Evolutionary conservation across 2,797 vertebrate species (phyloP), one percentile per base, ranked within the genome.

Genomic region (Catamblyrhynchus diadema): DNA sequence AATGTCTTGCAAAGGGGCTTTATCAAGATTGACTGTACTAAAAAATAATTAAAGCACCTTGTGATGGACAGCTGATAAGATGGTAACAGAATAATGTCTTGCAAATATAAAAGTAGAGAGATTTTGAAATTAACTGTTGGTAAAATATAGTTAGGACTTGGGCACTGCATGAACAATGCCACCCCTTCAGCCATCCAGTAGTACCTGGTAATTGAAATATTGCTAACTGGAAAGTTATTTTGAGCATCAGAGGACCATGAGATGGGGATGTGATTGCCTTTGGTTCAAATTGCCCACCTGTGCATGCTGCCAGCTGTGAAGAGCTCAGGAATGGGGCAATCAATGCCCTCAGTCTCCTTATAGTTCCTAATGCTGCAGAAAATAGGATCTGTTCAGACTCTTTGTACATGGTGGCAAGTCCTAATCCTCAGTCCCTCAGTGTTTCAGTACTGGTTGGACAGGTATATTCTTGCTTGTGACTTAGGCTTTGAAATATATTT

Each of bases 381-480:
- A 85, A 51, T 1, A 12, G 41, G 14, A 41, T 84, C 44, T 41
- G 7, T 44, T 47, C 60, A 16, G 33, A 28, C 27, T 47, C 51
- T 17, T 39, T 35, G 14, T 51, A 4, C 10, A 20, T 39, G 23
- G 8, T 56, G 59, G 44, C 12, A 56, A 28, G 27, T 33, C 0
- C 0, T 45, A 37, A 3, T 70, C 30, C 57, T 74, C 1, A 1
- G 44, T 54, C 67, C 45, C n/a, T 61, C 15, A 32, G 5, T 50
- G 3, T 71, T 32, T 60, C 59, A 14, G 21, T 37, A 2, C 24
- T 41, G 69, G 23, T 32, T 61, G 60, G 54, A 45, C 61, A 70
- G 57, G 82, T 88, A 8, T 16, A 30, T n/a, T 69, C 69, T 57
- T 79, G 32, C 66, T 73, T 75, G 50, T 75, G 69, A 75, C 66